phyloP scores from a whole-genome alignment of 2,888 invertebrate species.

The Eurytoma adleriae region DNA sequence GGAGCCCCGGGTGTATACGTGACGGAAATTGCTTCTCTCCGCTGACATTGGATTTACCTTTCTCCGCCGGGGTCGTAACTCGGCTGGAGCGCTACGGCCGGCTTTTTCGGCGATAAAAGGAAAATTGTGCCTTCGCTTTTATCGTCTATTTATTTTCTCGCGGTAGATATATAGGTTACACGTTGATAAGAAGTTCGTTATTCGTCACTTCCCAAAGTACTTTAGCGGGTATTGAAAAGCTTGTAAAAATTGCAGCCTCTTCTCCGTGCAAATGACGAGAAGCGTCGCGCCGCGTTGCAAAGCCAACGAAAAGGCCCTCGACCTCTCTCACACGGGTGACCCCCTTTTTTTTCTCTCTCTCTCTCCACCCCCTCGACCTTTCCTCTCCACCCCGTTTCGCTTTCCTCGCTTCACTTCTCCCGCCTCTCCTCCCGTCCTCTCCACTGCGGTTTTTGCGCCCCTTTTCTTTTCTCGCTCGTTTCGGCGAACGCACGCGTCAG shows the following conservation, averaged over 20 bases:
- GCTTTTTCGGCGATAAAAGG: too few relatives aligned
- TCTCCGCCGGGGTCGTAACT: too few relatives aligned
- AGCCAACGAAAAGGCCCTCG: constrained; percentile 25
- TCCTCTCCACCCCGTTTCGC: constrained; percentile 8
- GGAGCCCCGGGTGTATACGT: too few relatives aligned
- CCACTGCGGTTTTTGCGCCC: not conserved
- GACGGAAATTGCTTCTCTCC: too few relatives aligned
- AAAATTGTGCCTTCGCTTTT: too few relatives aligned
- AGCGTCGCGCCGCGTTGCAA: constrained; percentile 8
- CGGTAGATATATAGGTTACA: too few relatives aligned
- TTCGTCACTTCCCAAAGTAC: too few relatives aligned
- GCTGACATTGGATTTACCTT: too few relatives aligned
- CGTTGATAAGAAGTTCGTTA: too few relatives aligned
- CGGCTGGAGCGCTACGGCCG: too few relatives aligned
- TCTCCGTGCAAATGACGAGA: constrained; percentile 15
- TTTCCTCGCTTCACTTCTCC: not conserved
- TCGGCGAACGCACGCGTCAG: constrained; percentile 51
- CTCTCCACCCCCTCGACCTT: constrained; percentile 43
- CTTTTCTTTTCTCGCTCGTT: constrained; percentile 25
- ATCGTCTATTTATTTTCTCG: too few relatives aligned
- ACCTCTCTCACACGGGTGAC: constrained; percentile 47
- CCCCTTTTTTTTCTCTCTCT: constrained; percentile 34
- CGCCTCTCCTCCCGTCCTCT: not conserved
- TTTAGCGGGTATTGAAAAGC: too few relatives aligned
- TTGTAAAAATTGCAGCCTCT: not conserved